Base-by-base conservation (phyloP, 2,113 vertebrate species). In the Apteryx owenii region DNA sequence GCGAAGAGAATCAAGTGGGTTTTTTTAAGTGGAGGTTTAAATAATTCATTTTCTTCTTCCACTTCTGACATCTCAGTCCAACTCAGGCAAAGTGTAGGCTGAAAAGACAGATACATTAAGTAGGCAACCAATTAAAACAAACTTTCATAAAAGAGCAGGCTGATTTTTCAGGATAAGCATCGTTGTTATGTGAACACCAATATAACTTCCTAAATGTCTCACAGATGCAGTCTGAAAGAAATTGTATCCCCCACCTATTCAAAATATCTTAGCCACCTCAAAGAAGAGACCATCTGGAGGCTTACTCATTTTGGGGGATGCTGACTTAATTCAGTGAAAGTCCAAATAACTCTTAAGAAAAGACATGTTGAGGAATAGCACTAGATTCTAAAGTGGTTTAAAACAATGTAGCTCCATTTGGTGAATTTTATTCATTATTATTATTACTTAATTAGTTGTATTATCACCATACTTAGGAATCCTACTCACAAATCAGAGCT, bases 151-250 rank as follows among this genome's bases (percentile, higher is more conserved):
- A 93, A 95, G 78, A 96, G 89, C 70, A 97, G 73, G 75, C 89
- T 95, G 84, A 91, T 80, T 97, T 96, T 97, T 97, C 92, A 89
- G 96, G 86, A 92, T 84, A 96, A 71, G 70, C 86, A 85, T 94
- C 80, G 2, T 71, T 95, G 90, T 85, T 94, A 91, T 92, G 19
- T 93, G 85, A 95, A 78, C 64, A 97, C 91, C 62, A 88, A 89
- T 97, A 92, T 96, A 95, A 94, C 87, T 95, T 95, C 86, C 91
- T 95, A 97, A 97, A 97, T 97, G 95, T 97, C 95, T 97, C 94
- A 96, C 96, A 97, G 94, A 97, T 94, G 96, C 71, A 95, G 38
- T 85, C 85, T 93, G 95, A 94, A 97, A 97, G 84, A 89, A 92
- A 88, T 73, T 82, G 12, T 93, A 95, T 73, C 91, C 77, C 81